A percentile compares a stretch with the other conserved stretches of the same genome.
Conservation (phyloP, 1,140 invertebrate species). For the Centruroides sculpturatus region DNA sequence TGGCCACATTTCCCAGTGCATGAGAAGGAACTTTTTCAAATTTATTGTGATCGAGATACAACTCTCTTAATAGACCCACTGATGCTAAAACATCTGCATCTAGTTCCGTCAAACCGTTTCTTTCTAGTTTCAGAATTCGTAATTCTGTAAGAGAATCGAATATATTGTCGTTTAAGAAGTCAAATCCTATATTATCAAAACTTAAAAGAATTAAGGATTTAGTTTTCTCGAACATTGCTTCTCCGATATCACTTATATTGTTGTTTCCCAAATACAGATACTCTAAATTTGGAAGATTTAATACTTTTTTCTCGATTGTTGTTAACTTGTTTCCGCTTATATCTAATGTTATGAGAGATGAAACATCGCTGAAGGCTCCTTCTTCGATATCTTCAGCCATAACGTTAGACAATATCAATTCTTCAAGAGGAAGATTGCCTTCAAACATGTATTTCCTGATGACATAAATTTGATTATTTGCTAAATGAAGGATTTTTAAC, state of each 20-base stretch:
- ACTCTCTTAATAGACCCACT: conserved; percentile 45
- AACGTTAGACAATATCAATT: conserved; percentile 43
- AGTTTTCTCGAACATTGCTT: conserved; percentile 10
- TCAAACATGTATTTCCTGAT: conserved; percentile 38
- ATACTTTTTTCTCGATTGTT: conserved; percentile 14
- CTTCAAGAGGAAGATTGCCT: conserved; percentile 39
- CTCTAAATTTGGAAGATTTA: conserved; percentile 16
- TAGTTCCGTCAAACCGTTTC: conserved; percentile 44
- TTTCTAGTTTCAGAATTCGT: conserved; percentile 49
- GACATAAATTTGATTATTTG: conserved; percentile 37
- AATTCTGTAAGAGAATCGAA: conserved; percentile 39
- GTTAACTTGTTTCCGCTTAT: conserved; percentile 52
- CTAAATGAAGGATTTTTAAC: conserved; percentile 43
- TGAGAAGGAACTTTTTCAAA: conserved; percentile 59
- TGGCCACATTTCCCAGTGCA: conserved; percentile 52
- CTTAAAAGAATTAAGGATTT: conserved; percentile 12
- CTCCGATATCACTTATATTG: conserved; percentile 39
- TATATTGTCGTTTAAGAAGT: background rate
- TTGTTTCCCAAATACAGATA: conserved; percentile 52
- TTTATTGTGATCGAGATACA: conserved; percentile 53
- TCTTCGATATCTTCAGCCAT: conserved; percentile 43
- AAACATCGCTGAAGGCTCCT: conserved; percentile 45
- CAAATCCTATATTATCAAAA: background rate
- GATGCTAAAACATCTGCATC: conserved; percentile 39
- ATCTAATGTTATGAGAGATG: conserved; percentile 51